Conservation (phyloP, 2,113 vertebrate genomes). For the Hippocampus zosterae region DNA sequence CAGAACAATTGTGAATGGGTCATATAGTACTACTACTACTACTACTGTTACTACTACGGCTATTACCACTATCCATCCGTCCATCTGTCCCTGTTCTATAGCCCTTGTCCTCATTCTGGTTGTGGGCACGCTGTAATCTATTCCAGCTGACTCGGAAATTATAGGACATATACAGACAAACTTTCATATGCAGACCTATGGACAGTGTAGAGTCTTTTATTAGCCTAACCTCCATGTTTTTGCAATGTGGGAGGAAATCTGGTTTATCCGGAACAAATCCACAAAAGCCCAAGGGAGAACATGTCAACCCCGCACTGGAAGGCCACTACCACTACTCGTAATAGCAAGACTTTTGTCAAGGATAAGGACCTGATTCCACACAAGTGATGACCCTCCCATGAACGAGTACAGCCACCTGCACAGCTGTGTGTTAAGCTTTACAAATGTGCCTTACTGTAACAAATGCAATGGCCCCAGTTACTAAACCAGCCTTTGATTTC, state of each 20-base stretch:
- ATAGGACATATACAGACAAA: not conserved
- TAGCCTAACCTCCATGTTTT: not conserved
- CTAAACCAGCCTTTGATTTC: conserved; percentile 58
- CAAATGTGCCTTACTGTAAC: conserved; percentile 34
- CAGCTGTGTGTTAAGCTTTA: conserved; percentile 24
- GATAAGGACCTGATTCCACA: not conserved
- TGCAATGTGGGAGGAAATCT: not conserved
- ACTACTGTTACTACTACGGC: not conserved
- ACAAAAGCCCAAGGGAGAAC: not conserved
- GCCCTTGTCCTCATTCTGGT: not conserved
- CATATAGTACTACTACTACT: not conserved
- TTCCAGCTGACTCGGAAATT: not conserved
- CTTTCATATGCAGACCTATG: not conserved
- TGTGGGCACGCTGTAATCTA: not conserved
- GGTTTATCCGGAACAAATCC: not conserved
- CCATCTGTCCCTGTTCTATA: not conserved
- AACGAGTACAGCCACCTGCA: conserved; percentile 13
- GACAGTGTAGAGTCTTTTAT: not conserved
- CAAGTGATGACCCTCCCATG: conserved; percentile 2
- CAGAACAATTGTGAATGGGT: not conserved
- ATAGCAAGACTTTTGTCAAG: not conserved
- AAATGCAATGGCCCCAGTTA: conserved; percentile 23
- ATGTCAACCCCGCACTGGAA: not conserved
- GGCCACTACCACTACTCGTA: not conserved
- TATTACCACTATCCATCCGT: not conserved